Evolutionary conservation across 2,797 vertebrate species (phyloP), one percentile per base, ranked within the genome.

Genomic region (Sternarchorhynchus goeldii): DNA sequence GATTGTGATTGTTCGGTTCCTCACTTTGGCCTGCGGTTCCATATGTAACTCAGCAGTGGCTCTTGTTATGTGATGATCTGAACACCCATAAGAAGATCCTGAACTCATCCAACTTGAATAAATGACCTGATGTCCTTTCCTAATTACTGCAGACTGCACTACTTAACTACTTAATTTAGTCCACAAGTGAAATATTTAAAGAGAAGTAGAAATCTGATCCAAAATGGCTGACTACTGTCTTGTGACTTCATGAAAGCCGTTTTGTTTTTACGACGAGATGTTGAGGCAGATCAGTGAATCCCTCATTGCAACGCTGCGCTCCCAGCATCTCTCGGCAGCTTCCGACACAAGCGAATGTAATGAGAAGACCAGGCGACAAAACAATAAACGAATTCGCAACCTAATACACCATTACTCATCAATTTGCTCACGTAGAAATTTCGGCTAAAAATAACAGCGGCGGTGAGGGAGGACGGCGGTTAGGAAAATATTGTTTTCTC

Each of bases 401-500:
- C 12, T 71, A 57, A 78, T 71, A 41, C 7, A 4, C 16, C 6
- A 36, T 78, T 69, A 78, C 60, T 78, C 77, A 78, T 73, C 77
- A 73, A 66, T 66, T 34, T 17, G 20, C 18, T 53, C 65, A 8
- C 31, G 55, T 57, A 3, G 20, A 50, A 55, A 53, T 18, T 16
- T 17, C 3, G 21, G 29, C 62, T 73, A 78, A 78, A 78, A 66
- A 73, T 78, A 78, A 34, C 53, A 76, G 39, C n/a, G 21, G 39
- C 59, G 63, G 32, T 63, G 20, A 45, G 45, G 63, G 74, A 76
- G 63, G 67, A 76, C 32, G 32, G 72, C 39, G 39, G 36, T 65
- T 65, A 74, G 57, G 68, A 83, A 85, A 81, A 84, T 82, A 79
- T 63, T 79, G 78, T 84, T 76, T 71, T 85, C 81, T 80, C 79